Percentiles rank a stretch among this genome's conserved stretches.
phyloP scores from a whole-genome alignment of 2,113 vertebrate genomes.

The Bagarius yarrelli region DNA sequence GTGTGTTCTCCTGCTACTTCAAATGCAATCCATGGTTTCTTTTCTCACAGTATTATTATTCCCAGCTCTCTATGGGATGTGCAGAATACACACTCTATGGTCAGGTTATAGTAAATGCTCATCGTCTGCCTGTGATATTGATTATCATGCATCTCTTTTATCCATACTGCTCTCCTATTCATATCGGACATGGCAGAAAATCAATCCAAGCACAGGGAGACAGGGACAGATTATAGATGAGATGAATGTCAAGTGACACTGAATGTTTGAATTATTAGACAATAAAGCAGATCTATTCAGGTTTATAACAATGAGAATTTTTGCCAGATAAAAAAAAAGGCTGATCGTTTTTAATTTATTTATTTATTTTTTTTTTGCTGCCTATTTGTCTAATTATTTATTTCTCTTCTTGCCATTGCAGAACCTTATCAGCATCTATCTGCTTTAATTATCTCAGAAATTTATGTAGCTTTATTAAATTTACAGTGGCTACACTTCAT shows the following conservation, averaged over 20 bases:
- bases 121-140: conserved; percentile 8
- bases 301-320: background rate
- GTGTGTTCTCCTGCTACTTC: background rate
- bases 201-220: conserved; percentile 36
- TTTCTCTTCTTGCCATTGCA: background rate
- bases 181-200: conserved; percentile 26
- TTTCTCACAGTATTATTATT: background rate
- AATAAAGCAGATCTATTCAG: conserved; percentile 27
- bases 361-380: background rate
- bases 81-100: background rate
- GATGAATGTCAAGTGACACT: conserved; percentile 32
- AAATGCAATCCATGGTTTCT: background rate
- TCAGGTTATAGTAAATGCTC: background rate
- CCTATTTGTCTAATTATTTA: background rate
- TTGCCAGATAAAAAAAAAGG: background rate
- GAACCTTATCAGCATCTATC: background rate
- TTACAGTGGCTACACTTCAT: background rate
- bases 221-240: conserved; percentile 19
- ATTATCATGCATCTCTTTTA: conserved; percentile 1
- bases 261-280: conserved; percentile 25
- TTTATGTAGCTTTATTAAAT: background rate
- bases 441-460: conserved; percentile 9
- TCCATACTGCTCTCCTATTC: conserved; percentile 9
- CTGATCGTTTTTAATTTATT: background rate
- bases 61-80: background rate